These are phyloP conservation scores for Mystacornis crossleyi DNA, from an alignment of 2,113 vertebrate genomes.

Conservation along the genomic window DNA sequence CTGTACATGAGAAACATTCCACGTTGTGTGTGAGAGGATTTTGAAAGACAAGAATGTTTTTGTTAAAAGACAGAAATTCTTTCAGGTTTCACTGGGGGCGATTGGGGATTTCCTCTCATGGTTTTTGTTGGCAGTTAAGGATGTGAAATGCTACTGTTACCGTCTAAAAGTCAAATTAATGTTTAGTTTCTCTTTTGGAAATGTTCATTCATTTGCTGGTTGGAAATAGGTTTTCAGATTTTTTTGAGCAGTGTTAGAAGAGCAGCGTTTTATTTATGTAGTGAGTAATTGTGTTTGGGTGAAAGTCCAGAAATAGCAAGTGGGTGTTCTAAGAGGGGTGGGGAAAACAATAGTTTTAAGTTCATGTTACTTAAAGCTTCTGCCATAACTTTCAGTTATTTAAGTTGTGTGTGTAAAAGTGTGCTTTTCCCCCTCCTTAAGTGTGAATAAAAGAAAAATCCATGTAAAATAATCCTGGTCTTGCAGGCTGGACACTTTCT, in stretches of 20 bases:
- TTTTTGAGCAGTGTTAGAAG: constrained; percentile 36
- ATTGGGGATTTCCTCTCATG: constrained; percentile 61
- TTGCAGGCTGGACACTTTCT: constrained; percentile 41
- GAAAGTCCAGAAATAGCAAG: constrained; percentile 8
- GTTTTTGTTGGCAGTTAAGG: constrained; percentile 64
- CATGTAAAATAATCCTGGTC: background rate
- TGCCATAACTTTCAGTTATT: constrained; percentile 23
- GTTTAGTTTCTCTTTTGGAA: constrained; percentile 74
- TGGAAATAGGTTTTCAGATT: constrained; percentile 18
- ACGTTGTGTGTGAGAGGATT: constrained; percentile 49
- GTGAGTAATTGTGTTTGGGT: constrained; percentile 35
- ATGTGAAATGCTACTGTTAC: constrained; percentile 73
- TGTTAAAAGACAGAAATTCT: constrained; percentile 54
- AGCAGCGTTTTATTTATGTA: constrained; percentile 48
- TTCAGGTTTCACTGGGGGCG: constrained; percentile 53
- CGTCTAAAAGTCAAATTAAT: constrained; percentile 59
- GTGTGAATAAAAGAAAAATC: constrained; percentile 6
- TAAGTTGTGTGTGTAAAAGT: constrained; percentile 30
- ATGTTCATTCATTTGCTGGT: constrained; percentile 52
- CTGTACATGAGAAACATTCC: constrained; percentile 79
- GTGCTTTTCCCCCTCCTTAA: background rate
- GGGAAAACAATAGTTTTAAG: constrained; percentile 57
- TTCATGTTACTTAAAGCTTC: constrained; percentile 50
- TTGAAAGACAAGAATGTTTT: constrained; percentile 65
- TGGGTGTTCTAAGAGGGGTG: constrained; percentile 33